Conservation (phyloP, 2,888 invertebrate genomes). For the Stomorhina lunata region DNA sequence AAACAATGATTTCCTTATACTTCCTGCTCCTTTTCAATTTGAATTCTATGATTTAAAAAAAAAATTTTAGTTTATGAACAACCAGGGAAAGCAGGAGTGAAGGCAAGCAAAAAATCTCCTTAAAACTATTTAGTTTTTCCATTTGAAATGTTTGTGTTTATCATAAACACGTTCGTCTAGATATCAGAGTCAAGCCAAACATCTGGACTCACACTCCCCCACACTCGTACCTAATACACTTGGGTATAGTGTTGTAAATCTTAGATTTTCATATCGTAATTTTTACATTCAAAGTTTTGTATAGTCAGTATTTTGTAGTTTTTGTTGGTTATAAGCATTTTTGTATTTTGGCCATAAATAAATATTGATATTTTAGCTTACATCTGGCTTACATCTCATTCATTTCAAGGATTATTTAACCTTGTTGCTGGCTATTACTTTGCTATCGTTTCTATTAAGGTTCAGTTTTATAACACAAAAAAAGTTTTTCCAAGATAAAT, state of each 20-base stretch:
- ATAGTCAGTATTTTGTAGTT: not conserved
- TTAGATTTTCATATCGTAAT: conserved; percentile 17
- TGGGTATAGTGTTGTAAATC: not conserved
- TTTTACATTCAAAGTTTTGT: not conserved
- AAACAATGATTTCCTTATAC: conserved; percentile 52
- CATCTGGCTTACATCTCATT: conserved; percentile 61
- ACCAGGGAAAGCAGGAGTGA: not conserved
- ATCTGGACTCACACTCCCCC: not conserved
- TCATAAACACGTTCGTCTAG: conserved; percentile 46
- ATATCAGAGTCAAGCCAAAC: conserved; percentile 41
- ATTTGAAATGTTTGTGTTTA: conserved; percentile 27
- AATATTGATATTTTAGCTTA: conserved; percentile 64
- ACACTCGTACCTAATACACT: not conserved
- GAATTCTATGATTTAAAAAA: conserved; percentile 26
- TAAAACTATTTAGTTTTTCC: conserved; percentile 12
- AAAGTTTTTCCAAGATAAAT: conserved; percentile 52
- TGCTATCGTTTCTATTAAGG: conserved; percentile 8
- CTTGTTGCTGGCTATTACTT: conserved; percentile 17
- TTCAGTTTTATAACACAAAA: conserved; percentile 15
- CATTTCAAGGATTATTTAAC: conserved; percentile 59
- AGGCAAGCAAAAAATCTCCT: not conserved
- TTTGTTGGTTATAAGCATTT: conserved; percentile 11
- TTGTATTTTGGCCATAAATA: conserved; percentile 63
- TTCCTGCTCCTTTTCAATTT: not conserved
- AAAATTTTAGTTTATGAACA: not conserved